These are phyloP conservation scores for Oeneis ivallda DNA, from an alignment of 2,888 invertebrate species.

Conservation along the genomic window DNA sequence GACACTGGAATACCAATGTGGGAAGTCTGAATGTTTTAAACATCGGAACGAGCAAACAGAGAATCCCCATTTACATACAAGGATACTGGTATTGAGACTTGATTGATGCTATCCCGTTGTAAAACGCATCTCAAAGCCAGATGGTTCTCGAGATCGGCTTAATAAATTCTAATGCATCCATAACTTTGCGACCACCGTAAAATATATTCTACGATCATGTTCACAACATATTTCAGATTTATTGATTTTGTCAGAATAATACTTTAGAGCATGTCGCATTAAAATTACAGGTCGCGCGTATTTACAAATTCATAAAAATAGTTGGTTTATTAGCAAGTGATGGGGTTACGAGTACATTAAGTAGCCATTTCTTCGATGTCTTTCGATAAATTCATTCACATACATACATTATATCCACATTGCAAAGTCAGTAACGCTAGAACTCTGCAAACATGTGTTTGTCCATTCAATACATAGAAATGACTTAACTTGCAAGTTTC, in stretches of 20 bases:
- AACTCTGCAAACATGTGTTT: not conserved
- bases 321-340: not conserved
- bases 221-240: constrained; percentile 36
- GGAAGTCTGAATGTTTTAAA: constrained; percentile 35
- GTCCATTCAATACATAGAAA: not conserved
- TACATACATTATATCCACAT: too few species aligned
- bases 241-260: constrained; percentile 20
- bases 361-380: too few species aligned
- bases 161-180: constrained; percentile 57
- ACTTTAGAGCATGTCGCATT: not conserved
- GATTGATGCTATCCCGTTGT: constrained; percentile 38
- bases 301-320: not conserved
- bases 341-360: not conserved
- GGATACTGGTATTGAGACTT: constrained; percentile 34
- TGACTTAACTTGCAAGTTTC: not conserved
- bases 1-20: constrained; percentile 34
- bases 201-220: constrained; percentile 44
- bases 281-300: not conserved
- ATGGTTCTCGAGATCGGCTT: constrained; percentile 52
- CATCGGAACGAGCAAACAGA: constrained; percentile 34
- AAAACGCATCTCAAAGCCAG: constrained; percentile 47
- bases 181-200: constrained; percentile 41
- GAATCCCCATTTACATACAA: constrained; percentile 36
- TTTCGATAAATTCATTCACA: constrained; percentile 1
- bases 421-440: not conserved